Base-by-base conservation (phyloP, 2,113 vertebrate species). In the Pelodiscus sinensis region DNA sequence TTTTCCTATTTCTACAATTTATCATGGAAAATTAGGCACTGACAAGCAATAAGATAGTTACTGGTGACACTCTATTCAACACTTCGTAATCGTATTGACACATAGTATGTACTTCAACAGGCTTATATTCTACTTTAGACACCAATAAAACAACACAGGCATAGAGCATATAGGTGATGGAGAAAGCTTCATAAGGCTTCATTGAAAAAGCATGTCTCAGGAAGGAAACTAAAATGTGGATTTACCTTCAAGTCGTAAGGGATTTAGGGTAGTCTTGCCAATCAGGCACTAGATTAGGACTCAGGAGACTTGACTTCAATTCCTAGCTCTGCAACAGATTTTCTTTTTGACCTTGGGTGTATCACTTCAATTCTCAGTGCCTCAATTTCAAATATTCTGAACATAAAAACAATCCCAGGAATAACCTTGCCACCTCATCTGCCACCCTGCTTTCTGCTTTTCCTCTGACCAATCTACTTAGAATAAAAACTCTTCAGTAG, bases 1-100 rank as follows among this genome's bases (percentile, higher is more conserved):
- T 24, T 86, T 90, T 80, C 25, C 25, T 71, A 14, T 89, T 60
- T 85, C 55, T 88, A 57, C 77, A 85, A 58, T 94, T 83, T 52
- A 88, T 83, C 31, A 87, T 24, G 35, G 57, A 85, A 91, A 29
- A 68, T 24, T 4, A 21, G 55, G 51, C 8, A 54, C 1, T 31
- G 5, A 11, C 82, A 90, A 51, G 57, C 86, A 62, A 15, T 38
- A 16, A 94, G 29, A 13, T 80, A 83, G 27, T 62, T 83, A 96
- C 71, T 25, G 44, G 83, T 94, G 86, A 4, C 5, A 85, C 4
- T 0, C 0, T 25, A 24, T 88, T 77, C 79, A 29, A 50, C 87
- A 31, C 31, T n/a, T 10, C 4, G 1, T 44, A 62, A 85, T 83
- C 93, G 55, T 31, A 85, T 5, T 56, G 25, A 82, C 68, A 22